phyloP scores from a whole-genome alignment of 2,113 vertebrate genomes.

The Geococcyx californianus region DNA sequence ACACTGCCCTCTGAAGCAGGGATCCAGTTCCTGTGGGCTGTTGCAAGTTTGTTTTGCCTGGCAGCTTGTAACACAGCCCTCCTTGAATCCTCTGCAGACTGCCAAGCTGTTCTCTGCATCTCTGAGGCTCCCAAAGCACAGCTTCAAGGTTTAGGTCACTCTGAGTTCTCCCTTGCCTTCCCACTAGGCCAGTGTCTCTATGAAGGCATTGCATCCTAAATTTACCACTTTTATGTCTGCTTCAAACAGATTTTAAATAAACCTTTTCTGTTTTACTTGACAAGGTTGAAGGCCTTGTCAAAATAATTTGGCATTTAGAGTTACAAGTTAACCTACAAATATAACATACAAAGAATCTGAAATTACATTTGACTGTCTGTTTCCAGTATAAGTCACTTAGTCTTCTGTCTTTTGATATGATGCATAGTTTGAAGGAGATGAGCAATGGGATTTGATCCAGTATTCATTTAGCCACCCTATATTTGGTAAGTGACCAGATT shows the following conservation, averaged over 20 bases:
- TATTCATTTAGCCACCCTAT: background rate
- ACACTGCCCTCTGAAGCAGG: background rate
- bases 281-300: background rate
- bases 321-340: background rate
- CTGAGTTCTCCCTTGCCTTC: background rate
- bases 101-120: background rate
- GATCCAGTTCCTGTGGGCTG: background rate
- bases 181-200: background rate
- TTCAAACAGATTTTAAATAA: background rate
- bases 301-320: background rate
- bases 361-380: background rate
- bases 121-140: background rate
- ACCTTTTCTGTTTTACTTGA: background rate
- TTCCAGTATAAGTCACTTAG: background rate
- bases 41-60: background rate
- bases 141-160: background rate
- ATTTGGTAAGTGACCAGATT: background rate
- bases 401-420: background rate
- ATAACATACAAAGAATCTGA: background rate
- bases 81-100: background rate
- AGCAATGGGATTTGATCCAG: background rate
- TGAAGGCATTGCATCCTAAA: background rate
- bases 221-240: background rate
- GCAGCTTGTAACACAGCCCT: background rate
- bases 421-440: background rate